A percentile compares a stretch with the other conserved stretches of the same genome.
Evolutionary conservation across 2,888 invertebrate genomes (phyloP).

Genomic region (Eupithecia dodoneata): DNA sequence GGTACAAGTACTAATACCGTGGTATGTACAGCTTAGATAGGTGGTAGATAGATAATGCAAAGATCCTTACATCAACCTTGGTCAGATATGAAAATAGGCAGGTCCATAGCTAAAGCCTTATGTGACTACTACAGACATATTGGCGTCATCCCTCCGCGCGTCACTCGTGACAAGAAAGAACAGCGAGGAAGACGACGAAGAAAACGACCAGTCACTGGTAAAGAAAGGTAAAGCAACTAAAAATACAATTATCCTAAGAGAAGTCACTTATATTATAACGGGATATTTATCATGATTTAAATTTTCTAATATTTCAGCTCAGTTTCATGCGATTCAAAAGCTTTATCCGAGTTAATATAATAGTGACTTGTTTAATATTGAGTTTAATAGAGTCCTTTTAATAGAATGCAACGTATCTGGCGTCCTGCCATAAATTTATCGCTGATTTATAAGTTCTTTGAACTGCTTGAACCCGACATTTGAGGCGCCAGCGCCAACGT

Average conservation of each 20-base stretch:
- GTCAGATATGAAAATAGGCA: conserved; percentile 70
- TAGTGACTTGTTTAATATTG: neutral
- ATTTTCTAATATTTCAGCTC: no score
- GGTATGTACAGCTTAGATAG: neutral
- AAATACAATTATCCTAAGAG: neutral
- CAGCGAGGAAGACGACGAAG: conserved; percentile 64
- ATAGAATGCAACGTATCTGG: conserved; percentile 25
- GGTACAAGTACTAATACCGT: neutral
- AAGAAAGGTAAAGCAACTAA: conserved; percentile 59
- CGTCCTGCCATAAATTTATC: conserved; percentile 27
- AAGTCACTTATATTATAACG: neutral
- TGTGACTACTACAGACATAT: conserved; percentile 85
- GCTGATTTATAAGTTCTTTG: conserved; percentile 35
- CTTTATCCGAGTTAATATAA: no score
- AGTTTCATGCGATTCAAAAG: no score
- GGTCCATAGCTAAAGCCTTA: conserved; percentile 81
- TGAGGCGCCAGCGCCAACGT: conserved; percentile 14
- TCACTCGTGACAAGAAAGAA: conserved; percentile 66
- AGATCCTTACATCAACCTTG: conserved; percentile 19
- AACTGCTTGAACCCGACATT: conserved; percentile 28
- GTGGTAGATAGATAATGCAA: neutral
- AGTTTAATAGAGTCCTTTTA: conserved; percentile 15
- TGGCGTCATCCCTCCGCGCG: conserved; percentile 80
- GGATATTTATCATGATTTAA: no score
- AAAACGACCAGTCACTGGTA: conserved; percentile 63